Evolutionary conservation across 2,113 vertebrate species (phyloP).

Genomic region (Melanotaenia duboulayi): DNA sequence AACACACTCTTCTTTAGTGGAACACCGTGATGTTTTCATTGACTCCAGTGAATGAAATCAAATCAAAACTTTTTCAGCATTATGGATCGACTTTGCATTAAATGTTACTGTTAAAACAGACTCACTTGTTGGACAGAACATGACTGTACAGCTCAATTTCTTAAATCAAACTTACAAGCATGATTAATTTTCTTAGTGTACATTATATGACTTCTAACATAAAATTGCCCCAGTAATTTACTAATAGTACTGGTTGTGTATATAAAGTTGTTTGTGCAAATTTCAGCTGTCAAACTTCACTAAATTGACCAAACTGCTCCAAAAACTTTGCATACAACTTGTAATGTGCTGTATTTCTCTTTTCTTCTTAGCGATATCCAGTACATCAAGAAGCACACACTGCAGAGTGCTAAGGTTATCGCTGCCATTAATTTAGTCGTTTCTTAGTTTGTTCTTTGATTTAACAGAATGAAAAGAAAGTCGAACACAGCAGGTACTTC

Average conservation of each 20-base stretch:
- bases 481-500: background rate
- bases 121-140: background rate
- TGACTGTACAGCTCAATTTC: background rate
- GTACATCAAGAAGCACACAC: background rate
- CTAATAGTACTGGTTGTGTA: too few species aligned
- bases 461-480: conserved; percentile 15
- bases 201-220: background rate
- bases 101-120: background rate
- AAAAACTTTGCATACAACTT: background rate
- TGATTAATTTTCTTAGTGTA: background rate
- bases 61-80: background rate
- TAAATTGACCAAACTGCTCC: background rate
- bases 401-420: background rate
- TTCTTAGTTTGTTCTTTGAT: conserved; percentile 15
- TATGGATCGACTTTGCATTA: background rate
- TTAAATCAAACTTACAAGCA: background rate
- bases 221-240: conserved; percentile 1
- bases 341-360: background rate
- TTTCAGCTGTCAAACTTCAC: background rate
- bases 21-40: background rate
- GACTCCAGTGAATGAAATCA: too few species aligned
- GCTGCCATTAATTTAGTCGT: background rate
- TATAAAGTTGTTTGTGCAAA: background rate
- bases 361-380: background rate
- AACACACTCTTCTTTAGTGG: background rate